phyloP scores from a whole-genome alignment of 2,113 vertebrate species.

The Smithornis capensis region DNA sequence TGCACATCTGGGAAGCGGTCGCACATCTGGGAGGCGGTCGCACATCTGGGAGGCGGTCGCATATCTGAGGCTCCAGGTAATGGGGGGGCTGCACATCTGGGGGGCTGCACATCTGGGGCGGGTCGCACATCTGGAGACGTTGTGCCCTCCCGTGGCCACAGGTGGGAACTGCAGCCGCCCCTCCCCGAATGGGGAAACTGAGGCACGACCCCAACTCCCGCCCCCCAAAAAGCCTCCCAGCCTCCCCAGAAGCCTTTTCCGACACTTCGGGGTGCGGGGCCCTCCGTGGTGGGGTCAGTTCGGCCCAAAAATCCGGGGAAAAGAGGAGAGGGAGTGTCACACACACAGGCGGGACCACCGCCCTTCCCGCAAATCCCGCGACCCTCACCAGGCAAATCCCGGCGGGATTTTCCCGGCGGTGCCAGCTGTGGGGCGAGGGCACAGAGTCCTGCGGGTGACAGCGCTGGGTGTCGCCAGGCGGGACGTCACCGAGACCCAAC shows the following conservation, averaged over 20 bases:
- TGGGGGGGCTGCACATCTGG: not conserved
- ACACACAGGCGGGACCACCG: not conserved
- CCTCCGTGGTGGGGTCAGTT: fast-evolving
- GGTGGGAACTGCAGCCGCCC: not conserved
- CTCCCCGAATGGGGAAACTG: not conserved
- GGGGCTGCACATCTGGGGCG: not conserved
- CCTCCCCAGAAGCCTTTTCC: fast-evolving
- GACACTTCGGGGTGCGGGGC: fast-evolving
- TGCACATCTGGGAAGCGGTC: no score
- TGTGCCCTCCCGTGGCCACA: not conserved
- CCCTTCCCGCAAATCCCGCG: not conserved
- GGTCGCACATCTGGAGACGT: not conserved
- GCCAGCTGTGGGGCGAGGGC: not conserved
- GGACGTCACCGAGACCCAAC: not conserved
- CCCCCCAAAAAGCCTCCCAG: no score
- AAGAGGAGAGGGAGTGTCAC: not conserved
- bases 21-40: no score
- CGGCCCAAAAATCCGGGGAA: not conserved
- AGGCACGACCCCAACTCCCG: not conserved
- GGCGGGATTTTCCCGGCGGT: fast-evolving
- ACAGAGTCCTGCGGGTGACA: not conserved
- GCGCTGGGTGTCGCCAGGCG: fast-evolving
- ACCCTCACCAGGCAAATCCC: fast-evolving
- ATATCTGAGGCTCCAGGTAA: not conserved
- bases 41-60: no score